Evolutionary conservation across 1,140 invertebrate genomes (phyloP), one percentile per base, ranked within the genome.

Genomic region (Mycetomoellerius zeteki): DNA sequence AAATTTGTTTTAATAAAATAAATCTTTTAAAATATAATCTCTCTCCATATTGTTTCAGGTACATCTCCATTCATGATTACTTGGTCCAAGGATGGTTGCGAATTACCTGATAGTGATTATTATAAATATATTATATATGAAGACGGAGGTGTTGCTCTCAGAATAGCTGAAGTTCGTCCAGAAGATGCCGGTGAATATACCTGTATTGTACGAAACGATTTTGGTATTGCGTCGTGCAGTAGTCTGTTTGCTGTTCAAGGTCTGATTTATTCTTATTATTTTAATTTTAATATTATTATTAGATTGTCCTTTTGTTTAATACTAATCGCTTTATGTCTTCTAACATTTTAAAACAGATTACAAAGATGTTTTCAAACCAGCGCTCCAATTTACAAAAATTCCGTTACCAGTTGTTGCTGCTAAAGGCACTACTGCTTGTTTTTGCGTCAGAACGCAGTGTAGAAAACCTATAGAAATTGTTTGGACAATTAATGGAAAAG

Each of bases 131-230:
- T 97, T 47, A 95, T 96, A 88, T 96, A 96, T 69, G 96, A 96
- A 67, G 96, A 97, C 65, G 96, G 97, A 43, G 94, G 95, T 4
- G 95, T 97, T 64, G 96, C 96, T 56, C 95, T 98, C 43, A 94
- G 96, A 37, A 96, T 98, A 54, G 94, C 95, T 14, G 96, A 98
- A 90, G 96, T 96, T 50, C 97, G 96, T 90, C 93, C 96, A 27
- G 96, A 97, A 89, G 97, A 98, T 94, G 96, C 96, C 50, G 98
- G 97, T n/a, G 94, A 96, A 60, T 98, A 98, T 91, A 96, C 96
- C 77, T 98, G 97, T 90, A 96, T 96, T 86, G 96, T 97, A 5
- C 96, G 95, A 82, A 97, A 97, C 89, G 85, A 93, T 43, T 96
- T 95, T 89, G 97, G 97, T 3, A 96, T 96, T 78, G 95, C 96